These are phyloP conservation scores for Mesoclemmys tuberculata DNA, from an alignment of 2,113 vertebrate species.

Conservation along the genomic window DNA sequence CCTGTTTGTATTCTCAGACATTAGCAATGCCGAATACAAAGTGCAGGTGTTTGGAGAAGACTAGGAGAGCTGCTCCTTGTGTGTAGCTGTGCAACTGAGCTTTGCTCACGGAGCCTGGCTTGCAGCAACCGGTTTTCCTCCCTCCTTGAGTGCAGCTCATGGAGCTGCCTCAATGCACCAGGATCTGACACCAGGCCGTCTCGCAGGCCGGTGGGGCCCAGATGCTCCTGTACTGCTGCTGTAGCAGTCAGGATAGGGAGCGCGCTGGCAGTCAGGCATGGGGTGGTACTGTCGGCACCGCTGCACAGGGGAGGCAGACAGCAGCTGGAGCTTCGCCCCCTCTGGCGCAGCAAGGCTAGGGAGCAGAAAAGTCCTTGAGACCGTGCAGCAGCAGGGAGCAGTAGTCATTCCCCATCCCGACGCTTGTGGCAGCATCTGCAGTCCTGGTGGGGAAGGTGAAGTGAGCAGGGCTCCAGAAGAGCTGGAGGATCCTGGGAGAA, in stretches of 20 bases:
- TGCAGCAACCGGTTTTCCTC: slow-evolving; percentile 5
- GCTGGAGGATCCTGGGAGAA: neutral
- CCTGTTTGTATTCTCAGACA: neutral
- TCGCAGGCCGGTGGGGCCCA: too few relatives aligned
- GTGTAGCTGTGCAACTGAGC: neutral
- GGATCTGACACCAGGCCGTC: neutral
- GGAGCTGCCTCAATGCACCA: neutral
- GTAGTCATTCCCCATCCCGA: neutral
- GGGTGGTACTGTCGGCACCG: too few relatives aligned
- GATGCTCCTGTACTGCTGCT: neutral
- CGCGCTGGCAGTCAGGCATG: too few relatives aligned
- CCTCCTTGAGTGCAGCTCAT: neutral
- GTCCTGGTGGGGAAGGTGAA: neutral
- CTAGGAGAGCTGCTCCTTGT: neutral
- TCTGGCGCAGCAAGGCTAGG: neutral
- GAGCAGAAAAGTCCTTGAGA: neutral
- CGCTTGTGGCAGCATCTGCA: neutral
- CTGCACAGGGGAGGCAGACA: neutral
- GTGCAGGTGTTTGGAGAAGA: accelerated
- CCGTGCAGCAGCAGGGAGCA: neutral
- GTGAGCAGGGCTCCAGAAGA: neutral
- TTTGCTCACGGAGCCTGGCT: neutral
- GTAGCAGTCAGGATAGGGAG: too few relatives aligned
- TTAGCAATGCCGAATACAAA: neutral
- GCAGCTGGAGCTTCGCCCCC: neutral